These are phyloP conservation scores for Oscarella lobularis DNA, from an alignment of 37 sponge, comb jelly and placozoan species.

Conservation along the genomic window DNA sequence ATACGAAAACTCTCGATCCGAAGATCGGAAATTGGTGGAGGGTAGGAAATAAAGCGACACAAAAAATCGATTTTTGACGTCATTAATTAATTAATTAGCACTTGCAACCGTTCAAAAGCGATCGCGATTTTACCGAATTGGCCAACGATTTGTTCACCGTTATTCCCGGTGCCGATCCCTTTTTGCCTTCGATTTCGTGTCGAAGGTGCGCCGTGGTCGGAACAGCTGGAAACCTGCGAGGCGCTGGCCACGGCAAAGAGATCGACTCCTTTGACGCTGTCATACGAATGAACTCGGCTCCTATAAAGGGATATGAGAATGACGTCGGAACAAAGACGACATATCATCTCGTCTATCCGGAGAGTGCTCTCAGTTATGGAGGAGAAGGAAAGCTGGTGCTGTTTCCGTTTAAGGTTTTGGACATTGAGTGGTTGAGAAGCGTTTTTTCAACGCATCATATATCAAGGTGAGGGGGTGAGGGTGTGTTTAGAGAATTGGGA, in stretches of 20 bases:
- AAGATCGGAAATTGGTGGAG: too few species aligned
- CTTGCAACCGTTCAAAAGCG: not conserved
- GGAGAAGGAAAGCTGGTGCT: not conserved
- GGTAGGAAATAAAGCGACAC: too few species aligned
- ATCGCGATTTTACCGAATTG: not conserved
- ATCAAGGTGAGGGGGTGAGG: not conserved
- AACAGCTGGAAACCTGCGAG: not conserved
- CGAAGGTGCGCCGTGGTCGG: not conserved
- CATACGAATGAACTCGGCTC: not conserved
- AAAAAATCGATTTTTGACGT: too few species aligned
- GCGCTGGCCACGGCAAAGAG: not conserved
- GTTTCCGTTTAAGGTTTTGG: not conserved
- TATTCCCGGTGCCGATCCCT: not conserved
- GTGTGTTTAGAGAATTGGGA: not conserved
- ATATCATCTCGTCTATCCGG: not conserved
- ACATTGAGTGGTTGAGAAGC: not conserved
- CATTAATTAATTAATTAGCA: too few species aligned
- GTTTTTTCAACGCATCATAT: not conserved
- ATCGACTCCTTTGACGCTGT: not conserved
- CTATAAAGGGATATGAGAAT: not conserved
- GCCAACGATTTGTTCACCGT: not conserved
- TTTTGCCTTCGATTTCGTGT: not conserved
- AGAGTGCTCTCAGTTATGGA: not conserved
- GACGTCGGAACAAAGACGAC: not conserved
- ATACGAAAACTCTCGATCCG: too few species aligned